Evolutionary conservation across 1,140 invertebrate genomes (phyloP).

Genomic region (Drosophila nebulosa): DNA sequence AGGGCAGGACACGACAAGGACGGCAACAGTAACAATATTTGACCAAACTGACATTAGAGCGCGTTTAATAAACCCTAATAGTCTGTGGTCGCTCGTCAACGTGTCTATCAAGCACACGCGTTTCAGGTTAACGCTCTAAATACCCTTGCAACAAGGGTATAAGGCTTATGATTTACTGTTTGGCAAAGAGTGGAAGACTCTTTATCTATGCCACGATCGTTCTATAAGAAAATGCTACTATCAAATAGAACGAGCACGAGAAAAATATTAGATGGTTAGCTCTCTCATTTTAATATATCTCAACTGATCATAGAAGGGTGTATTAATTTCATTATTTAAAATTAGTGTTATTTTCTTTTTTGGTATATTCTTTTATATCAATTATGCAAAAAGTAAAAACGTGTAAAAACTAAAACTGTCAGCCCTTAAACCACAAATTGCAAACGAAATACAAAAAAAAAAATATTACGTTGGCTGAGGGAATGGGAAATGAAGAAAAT

Average conservation of each 20-base stretch:
- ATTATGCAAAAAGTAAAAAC: constrained; percentile 53
- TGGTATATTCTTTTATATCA: constrained; percentile 24
- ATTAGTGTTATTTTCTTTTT: too few species aligned
- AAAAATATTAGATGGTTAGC: too few species aligned
- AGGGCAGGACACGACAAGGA: neutral
- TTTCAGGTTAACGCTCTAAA: constrained; percentile 14
- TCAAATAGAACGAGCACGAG: too few species aligned
- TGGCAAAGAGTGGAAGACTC: neutral
- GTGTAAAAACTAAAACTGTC: constrained; percentile 47
- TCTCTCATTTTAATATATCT: too few species aligned
- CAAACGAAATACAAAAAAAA: constrained; percentile 32
- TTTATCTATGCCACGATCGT: too few species aligned
- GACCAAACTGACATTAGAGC: constrained; percentile 58
- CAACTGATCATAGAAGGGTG: neutral
- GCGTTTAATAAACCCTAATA: constrained; percentile 73
- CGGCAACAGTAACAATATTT: constrained; percentile 12
- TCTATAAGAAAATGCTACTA: too few species aligned
- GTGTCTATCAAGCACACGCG: constrained; percentile 40
- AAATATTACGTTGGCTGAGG: neutral
- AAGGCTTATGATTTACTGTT: neutral
- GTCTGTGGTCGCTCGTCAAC: constrained; percentile 44
- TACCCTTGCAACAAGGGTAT: neutral
- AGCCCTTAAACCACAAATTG: constrained; percentile 44
- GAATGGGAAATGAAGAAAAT: constrained; percentile 5
- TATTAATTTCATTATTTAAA: neutral